Evolutionary conservation across 2,888 invertebrate genomes (phyloP), one percentile per base, ranked within the genome.

Genomic region (Cerastis rubricosa): DNA sequence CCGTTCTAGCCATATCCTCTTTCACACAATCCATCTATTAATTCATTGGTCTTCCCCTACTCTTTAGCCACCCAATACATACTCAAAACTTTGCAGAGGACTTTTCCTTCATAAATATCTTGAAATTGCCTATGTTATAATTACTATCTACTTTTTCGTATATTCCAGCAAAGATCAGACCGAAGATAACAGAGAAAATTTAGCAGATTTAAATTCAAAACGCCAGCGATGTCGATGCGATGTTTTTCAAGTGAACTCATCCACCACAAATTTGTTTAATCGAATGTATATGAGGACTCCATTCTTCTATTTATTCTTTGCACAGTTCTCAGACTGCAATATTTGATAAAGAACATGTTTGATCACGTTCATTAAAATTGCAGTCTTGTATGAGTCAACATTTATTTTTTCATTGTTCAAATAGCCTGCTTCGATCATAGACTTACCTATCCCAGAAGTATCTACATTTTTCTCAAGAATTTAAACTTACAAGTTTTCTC

Each of bases 291-390:
- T 22, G 29, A n/a, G 7, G 17, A 49, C 63, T 64, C n/a, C 54
- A 67, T 40, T 40, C 22, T 6, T 40, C 14, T 7, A 22, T 11
- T 40, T 22, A 63, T n/a, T 63, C 63, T 63, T 63, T 40, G 22
- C 40, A 63, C 43, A 71, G 68, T 76, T 61, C 59, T 69, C 43
- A 69, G 45, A 49, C 47, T 9, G 25, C n/a, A 61, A 43, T 76
- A 66, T 71, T 81, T 59, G 45, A 0, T 68, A 51, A 81, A 61
- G n/a, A 64, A n/a, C n/a, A 54, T 43, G 35, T 76, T 61, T 61
- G 40, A 17, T n/a, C 14, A n/a, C 17, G 57, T 63, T 67, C n/a
- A 40, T 67, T 68, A n/a, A 25, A 67, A 71, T 59, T 45, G 57
- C 25, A 51, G 25, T 51, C 35, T 71, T 57, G 14, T 64, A 57